These are phyloP conservation scores for Lithophane socia DNA, from an alignment of 2,888 invertebrate genomes.

Conservation along the genomic window DNA sequence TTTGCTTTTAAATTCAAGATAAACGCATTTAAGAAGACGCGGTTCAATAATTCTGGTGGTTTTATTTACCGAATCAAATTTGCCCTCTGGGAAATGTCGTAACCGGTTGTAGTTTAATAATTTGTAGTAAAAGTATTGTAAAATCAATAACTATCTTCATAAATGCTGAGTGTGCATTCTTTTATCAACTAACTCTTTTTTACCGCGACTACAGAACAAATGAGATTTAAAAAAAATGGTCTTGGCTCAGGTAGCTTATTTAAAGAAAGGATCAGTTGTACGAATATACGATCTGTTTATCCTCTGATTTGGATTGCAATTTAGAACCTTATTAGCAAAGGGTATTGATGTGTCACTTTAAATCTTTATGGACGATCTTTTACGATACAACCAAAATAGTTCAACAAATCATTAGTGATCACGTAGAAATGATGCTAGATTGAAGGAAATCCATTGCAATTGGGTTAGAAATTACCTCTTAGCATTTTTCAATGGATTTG, in stretches of 20 bases:
- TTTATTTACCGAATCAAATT: background rate
- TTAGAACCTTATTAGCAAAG: background rate
- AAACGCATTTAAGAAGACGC: background rate
- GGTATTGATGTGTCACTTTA: background rate
- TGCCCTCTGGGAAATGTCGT: too few species aligned
- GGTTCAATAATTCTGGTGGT: background rate
- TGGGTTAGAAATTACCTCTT: too few species aligned
- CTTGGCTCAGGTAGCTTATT: conserved; percentile 16
- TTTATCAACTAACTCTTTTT: background rate
- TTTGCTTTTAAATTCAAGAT: conserved; percentile 1
- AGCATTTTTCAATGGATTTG: background rate
- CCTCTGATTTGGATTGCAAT: background rate
- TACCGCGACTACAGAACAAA: background rate
- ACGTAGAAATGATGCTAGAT: background rate
- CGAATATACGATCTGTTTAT: background rate
- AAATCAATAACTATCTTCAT: background rate
- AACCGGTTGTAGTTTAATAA: background rate
- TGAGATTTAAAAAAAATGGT: background rate
- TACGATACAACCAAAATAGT: background rate
- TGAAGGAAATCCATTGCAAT: too few species aligned
- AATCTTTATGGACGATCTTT: background rate
- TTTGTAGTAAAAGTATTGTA: background rate
- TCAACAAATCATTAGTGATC: background rate
- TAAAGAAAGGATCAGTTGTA: background rate
- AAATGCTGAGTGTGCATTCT: conserved; percentile 6